phyloP scores from a whole-genome alignment of 37 sponge, comb jelly and placozoan species.

The Beroe forskalii region DNA sequence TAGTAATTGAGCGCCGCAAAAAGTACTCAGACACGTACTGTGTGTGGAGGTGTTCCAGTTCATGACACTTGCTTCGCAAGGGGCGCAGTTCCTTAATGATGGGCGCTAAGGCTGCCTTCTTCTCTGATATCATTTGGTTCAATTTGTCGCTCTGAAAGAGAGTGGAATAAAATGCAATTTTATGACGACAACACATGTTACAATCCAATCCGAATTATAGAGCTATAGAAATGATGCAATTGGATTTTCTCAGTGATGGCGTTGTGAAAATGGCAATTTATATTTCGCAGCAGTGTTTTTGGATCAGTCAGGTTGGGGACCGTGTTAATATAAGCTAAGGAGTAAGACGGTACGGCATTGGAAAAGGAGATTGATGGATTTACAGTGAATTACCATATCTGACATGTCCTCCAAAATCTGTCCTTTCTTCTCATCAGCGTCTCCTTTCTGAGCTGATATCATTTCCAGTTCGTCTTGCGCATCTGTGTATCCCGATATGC shows the following conservation, averaged over 20 bases:
- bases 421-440: slow-evolving; percentile 82
- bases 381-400: slow-evolving; percentile 61
- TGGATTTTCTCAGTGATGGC: too few species aligned
- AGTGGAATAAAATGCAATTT: neutral
- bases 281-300: too few species aligned
- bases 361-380: neutral
- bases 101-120: slow-evolving; percentile 88
- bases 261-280: too few species aligned
- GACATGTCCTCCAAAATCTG: slow-evolving; percentile 82
- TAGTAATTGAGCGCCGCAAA: too few species aligned
- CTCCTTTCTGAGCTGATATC: slow-evolving; percentile 85
- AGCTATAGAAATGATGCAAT: too few species aligned
- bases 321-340: too few species aligned
- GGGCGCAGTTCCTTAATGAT: slow-evolving; percentile 90
- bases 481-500: slow-evolving; percentile 78
- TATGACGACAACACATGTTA: too few species aligned
- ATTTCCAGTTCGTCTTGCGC: slow-evolving; percentile 88
- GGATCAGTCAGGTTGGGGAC: too few species aligned
- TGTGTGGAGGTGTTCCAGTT: slow-evolving; percentile 17
- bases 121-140: slow-evolving; percentile 74
- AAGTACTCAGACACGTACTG: slow-evolving; percentile 20
- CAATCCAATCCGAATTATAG: too few species aligned
- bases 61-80: slow-evolving; percentile 73
- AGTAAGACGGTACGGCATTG: too few species aligned
- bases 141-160: slow-evolving; percentile 27